Evolutionary conservation across 2,113 vertebrate species (phyloP), one percentile per base, ranked within the genome.

Genomic region (Pomatostomus ruficeps): DNA sequence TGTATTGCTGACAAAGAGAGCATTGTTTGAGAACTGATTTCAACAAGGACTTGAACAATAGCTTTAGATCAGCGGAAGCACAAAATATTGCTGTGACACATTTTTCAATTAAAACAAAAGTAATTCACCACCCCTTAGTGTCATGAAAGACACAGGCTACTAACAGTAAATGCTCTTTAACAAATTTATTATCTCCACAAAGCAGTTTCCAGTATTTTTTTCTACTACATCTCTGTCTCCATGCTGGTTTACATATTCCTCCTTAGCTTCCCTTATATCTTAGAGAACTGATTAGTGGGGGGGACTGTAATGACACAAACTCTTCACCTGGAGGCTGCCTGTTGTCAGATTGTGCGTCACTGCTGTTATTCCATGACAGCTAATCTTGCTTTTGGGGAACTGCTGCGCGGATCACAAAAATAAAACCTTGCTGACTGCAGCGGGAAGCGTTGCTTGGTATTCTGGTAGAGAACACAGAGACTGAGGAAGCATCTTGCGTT

Each of bases 21-120:
- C 71, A 76, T 88, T 96, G 81, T 96, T 81, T 93, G 77, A 83
- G 72, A 89, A 88, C 63, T 92, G 92, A 96, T 90, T 96, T 72
- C 81, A 89, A 43, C 49, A 62, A 24, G 49, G 25, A 73, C 36
- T 94, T 86, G 67, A 96, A 96, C 88, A 96, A 95, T 93, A 89
- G 87, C 86, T 84, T 85, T 78, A 95, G 83, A 94, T 92, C 78
- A 91, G 68, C 43, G 3, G 94, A 95, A 96, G 54, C 63, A 95
- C 65, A 95, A 94, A 75, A 91, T 84, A 85, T 25, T 79, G 58
- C 76, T 65, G 75, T 85, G 57, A 89, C 72, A 73, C 74, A 86
- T 11, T 55, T 91, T 95, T 93, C 57, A 90, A 65, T 90, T 74
- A 93, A 75, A 93, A 72, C 49, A 88, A 88, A 96, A 96, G 58